phyloP scores from a whole-genome alignment of 64 coral and sea anemone species.

The Actinia tenebrosa region DNA sequence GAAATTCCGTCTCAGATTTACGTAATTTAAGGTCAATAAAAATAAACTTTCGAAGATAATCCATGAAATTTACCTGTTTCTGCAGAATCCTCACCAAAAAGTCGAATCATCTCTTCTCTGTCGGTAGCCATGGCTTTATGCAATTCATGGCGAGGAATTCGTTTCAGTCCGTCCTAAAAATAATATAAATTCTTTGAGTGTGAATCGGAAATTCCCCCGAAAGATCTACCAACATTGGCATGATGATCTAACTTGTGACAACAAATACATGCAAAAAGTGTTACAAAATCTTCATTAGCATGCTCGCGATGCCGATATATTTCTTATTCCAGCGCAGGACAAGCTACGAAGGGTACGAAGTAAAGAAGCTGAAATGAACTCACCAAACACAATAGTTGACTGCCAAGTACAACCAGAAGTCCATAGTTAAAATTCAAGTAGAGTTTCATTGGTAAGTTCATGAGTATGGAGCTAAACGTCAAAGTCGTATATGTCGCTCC shows the following conservation, averaged over 20 bases:
- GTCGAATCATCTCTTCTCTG: not conserved
- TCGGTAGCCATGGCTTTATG: conserved; percentile 9
- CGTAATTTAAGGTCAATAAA: not conserved
- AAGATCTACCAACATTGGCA: not conserved
- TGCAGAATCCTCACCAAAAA: conserved; percentile 14
- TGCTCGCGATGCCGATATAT: not conserved
- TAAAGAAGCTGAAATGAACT: not conserved
- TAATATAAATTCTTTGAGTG: not conserved
- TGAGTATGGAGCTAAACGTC: not conserved
- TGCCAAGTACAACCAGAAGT: not conserved
- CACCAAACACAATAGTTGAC: not conserved
- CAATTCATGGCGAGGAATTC: conserved; percentile 11
- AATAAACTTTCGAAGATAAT: not conserved
- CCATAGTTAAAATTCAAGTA: not conserved
- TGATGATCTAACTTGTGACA: not conserved
- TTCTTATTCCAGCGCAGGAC: not conserved
- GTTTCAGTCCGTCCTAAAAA: not conserved
- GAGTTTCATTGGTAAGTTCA: not conserved
- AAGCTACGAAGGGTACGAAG: no score
- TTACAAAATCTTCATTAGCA: not conserved
- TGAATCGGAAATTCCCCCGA: not conserved
- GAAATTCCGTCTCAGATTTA: not conserved
- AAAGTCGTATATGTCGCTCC: not conserved
- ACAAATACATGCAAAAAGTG: not conserved
- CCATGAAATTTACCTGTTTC: not conserved